Evolutionary conservation across 2,113 vertebrate genomes (phyloP).

Genomic region (Scolopax mira): DNA sequence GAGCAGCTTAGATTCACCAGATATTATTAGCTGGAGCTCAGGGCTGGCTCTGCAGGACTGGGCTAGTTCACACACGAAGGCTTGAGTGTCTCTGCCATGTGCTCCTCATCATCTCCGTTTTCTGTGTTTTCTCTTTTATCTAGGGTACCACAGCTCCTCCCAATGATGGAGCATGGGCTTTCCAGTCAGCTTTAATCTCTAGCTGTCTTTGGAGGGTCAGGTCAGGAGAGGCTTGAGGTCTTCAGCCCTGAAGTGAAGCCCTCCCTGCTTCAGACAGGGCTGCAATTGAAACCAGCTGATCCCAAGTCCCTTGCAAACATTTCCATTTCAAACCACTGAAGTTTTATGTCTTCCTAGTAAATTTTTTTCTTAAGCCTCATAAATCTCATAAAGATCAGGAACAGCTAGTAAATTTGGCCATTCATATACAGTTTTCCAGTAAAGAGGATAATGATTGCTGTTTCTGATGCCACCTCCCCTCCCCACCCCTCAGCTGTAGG

Average conservation of each 20-base stretch:
- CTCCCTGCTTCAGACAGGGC: slow-evolving; percentile 39
- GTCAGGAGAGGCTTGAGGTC: not conserved
- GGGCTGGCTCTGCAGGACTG: not conserved
- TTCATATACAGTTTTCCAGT: slow-evolving; percentile 67
- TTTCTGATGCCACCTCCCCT: slow-evolving; percentile 54
- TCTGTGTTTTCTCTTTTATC: not conserved
- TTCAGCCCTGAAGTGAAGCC: slow-evolving; percentile 17
- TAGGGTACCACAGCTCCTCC: slow-evolving; percentile 15
- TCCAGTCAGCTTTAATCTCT: slow-evolving; percentile 16
- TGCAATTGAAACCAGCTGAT: slow-evolving; percentile 73
- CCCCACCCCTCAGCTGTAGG: not conserved
- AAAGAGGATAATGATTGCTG: slow-evolving; percentile 60
- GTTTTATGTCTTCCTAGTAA: slow-evolving; percentile 70
- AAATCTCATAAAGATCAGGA: slow-evolving; percentile 69
- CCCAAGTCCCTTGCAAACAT: slow-evolving; percentile 58
- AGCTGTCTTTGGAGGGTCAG: slow-evolving; percentile 8
- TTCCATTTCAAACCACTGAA: slow-evolving; percentile 70
- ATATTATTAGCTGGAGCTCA: not conserved
- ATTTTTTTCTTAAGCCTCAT: slow-evolving; percentile 63
- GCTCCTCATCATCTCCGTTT: not conserved
- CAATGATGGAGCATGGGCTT: not conserved
- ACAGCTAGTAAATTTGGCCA: slow-evolving; percentile 65
- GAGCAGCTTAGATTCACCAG: not conserved
- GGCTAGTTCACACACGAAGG: not conserved
- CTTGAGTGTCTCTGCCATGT: not conserved